Conservation (phyloP, 2,888 invertebrate genomes). For the Epistrophe grossulariae region DNA sequence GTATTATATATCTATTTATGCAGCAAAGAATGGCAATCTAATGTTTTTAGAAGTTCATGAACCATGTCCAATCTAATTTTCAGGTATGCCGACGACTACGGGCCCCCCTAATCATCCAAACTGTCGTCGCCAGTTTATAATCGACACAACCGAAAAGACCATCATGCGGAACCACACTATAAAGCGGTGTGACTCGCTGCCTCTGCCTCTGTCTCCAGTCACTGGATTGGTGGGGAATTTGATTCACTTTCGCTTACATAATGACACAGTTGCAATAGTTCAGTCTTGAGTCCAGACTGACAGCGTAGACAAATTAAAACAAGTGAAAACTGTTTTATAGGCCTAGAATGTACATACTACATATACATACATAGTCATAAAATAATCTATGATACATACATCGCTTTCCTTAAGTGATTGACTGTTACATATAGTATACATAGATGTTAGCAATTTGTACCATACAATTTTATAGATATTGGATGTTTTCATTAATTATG, state of each 20-base stretch:
- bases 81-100: conserved; percentile 29
- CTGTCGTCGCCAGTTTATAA: conserved; percentile 15
- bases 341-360: not conserved
- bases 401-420: not conserved
- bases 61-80: conserved; percentile 50
- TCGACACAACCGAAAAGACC: conserved; percentile 32
- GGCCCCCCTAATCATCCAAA: conserved; percentile 17
- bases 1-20: not conserved
- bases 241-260: conserved; percentile 47
- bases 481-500: not conserved
- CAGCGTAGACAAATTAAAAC: not conserved
- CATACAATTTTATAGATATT: not conserved
- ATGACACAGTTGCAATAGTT: conserved; percentile 17
- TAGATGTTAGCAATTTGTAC: not conserved
- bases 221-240: not conserved
- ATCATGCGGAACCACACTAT: conserved; percentile 47
- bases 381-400: not conserved
- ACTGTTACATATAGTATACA: too few species aligned
- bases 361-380: too few species aligned
- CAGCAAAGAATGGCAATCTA: conserved; percentile 9
- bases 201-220: not conserved
- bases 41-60: conserved; percentile 35
- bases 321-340: not conserved
- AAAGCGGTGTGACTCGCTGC: not conserved
- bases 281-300: not conserved